Conservation (phyloP, 2,113 vertebrate species). For the Heloderma charlesbogerti region DNA sequence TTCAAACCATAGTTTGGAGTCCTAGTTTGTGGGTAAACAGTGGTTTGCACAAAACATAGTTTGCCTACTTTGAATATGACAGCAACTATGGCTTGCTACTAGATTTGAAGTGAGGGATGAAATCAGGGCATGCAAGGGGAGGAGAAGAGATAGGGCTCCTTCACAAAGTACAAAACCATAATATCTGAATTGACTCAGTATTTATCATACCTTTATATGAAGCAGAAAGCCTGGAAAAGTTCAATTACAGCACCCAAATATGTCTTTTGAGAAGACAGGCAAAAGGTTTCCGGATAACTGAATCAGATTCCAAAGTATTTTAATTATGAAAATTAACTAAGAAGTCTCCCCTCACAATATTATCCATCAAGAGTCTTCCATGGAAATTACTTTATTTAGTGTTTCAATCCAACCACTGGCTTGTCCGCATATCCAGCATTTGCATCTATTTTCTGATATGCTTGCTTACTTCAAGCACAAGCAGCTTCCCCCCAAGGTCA, state of each 20-base stretch:
- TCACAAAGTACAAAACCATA: neutral
- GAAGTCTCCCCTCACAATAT: neutral
- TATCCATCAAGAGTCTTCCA: neutral
- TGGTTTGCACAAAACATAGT: neutral
- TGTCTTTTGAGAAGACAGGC: neutral
- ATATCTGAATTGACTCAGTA: neutral
- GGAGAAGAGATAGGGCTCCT: neutral
- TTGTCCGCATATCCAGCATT: neutral
- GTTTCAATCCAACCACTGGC: neutral
- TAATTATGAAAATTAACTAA: slow-evolving; percentile 4
- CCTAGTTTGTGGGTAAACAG: neutral
- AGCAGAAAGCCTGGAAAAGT: neutral
- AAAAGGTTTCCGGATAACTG: neutral
- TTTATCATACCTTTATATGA: neutral
- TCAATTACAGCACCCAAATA: neutral
- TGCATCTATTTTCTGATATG: neutral
- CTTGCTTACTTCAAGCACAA: slow-evolving; percentile 19
- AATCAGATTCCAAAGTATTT: neutral
- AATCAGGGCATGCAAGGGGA: neutral
- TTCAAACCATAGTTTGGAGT: neutral
- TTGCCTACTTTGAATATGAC: neutral
- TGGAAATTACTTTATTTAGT: neutral
- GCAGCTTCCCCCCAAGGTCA: neutral
- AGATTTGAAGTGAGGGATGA: neutral
- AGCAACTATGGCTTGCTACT: neutral